Percentiles rank a stretch among this genome's conserved stretches.
Conservation (phyloP, 2,113 vertebrate species). For the Saccopteryx bilineata region DNA sequence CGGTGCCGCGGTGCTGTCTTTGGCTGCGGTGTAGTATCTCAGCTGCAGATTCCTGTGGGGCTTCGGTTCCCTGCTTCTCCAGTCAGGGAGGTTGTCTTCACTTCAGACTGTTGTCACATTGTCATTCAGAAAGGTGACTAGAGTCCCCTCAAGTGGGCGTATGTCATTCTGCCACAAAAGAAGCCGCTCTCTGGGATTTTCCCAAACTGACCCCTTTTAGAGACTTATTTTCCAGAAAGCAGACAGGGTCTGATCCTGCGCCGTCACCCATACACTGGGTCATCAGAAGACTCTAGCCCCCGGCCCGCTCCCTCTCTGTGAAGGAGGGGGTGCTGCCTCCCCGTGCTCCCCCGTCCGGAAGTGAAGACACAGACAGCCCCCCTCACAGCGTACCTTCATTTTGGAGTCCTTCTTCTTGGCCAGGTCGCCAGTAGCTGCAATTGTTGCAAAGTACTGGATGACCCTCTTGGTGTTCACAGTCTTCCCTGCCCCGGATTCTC, state of each 20-base stretch:
- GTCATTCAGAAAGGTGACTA: background rate
- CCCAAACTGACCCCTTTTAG: background rate
- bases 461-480: slow-evolving; percentile 88
- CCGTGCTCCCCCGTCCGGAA: background rate
- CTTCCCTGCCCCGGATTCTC: slow-evolving; percentile 89
- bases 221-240: background rate
- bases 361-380: background rate
- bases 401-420: slow-evolving; percentile 81
- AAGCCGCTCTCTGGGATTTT: background rate
- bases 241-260: background rate
- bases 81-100: background rate
- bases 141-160: background rate
- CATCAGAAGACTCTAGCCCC: background rate
- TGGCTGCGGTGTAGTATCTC: background rate
- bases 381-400: slow-evolving; percentile 68
- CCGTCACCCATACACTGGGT: fast-evolving
- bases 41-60: background rate
- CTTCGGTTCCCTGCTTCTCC: background rate
- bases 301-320: background rate
- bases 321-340: no score
- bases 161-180: background rate
- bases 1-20: fast-evolving
- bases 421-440: slow-evolving; percentile 83
- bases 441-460: slow-evolving; percentile 88
- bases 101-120: no score